Base-by-base conservation (phyloP, 2,797 vertebrate genomes). In the Triplophysa bombifrons region DNA sequence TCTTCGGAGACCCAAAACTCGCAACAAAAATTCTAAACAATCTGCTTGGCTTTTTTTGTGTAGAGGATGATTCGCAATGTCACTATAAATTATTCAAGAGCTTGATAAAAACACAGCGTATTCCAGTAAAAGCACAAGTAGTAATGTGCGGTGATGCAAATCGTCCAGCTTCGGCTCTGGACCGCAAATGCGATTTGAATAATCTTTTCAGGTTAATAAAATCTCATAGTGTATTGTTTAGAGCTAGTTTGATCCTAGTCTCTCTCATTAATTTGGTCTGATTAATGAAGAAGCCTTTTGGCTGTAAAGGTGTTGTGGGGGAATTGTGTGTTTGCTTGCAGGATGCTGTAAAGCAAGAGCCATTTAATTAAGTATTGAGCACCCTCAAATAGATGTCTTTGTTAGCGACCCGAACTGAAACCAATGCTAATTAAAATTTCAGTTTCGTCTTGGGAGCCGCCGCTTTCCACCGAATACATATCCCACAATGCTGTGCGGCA, bases 351-450 rank as follows among this genome's bases (percentile, higher is more conserved):
- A 91, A 90, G 82, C 86, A 91, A 88, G 84, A 87, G 82, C 85
- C 90, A 92, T 91, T 90, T 94, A 94, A 94, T 96, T 92, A 95
- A 90, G 89, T 88, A 88, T 88, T 88, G 90, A 94, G 88, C 85
- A 89, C 85, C 85, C 87, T 91, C 87, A 89, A 85, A 91, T 90
- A 88, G 88, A 91, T 90, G 89, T 90, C 86, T 89, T 65, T 90
- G 87, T 87, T 88, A 86, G 89, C 88, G 90, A 92, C 90, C 89
- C 88, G 87, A 91, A 90, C 90, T 82, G 88, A 87, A 86, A 88
- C 87, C 85, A 82, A 85, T 88, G 91, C 91, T 93, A 93, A 94
- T 93, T 93, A 93, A 92, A 91, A 89, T 88, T 80, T 89, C 83
- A 88, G 85, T 82, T 88, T 66, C 86, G 83, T 90, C 89, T 86